A percentile compares a stretch with the other conserved stretches of the same genome.
Conservation (phyloP, 1,140 invertebrate species). For the Cephus cinctus region DNA sequence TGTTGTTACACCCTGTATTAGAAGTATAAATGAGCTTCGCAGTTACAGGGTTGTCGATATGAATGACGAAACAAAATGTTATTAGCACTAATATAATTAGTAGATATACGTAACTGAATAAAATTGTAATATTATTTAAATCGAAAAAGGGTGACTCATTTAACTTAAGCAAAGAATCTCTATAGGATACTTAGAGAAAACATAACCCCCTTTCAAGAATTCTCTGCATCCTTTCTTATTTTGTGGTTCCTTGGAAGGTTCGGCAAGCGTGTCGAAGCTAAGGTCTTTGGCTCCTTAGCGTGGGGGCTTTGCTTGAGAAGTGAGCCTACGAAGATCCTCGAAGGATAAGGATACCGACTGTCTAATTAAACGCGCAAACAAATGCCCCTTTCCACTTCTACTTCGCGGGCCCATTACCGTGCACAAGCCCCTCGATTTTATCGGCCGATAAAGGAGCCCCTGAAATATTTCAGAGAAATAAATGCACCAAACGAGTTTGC, state of each 20-base stretch:
- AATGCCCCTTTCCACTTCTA: slow-evolving; percentile 19
- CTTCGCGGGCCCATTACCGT: neutral
- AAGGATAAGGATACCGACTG: slow-evolving; percentile 23
- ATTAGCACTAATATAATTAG: too few relatives aligned
- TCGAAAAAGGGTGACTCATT: too few relatives aligned
- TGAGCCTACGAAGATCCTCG: slow-evolving; percentile 19
- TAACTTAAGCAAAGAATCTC: too few relatives aligned
- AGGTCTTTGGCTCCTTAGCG: slow-evolving; percentile 5
- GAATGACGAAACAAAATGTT: too few relatives aligned
- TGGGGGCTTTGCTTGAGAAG: slow-evolving; percentile 18
- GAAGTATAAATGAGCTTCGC: too few relatives aligned
- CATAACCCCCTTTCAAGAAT: too few relatives aligned
- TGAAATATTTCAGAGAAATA: neutral
- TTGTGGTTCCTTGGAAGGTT: slow-evolving; percentile 10
- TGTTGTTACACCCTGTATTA: too few relatives aligned
- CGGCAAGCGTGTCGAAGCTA: slow-evolving; percentile 15
- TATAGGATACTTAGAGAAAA: too few relatives aligned
- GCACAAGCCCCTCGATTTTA: neutral
- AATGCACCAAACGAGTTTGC: neutral
- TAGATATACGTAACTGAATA: too few relatives aligned
- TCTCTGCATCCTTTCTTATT: too few relatives aligned
- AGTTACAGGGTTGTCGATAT: too few relatives aligned
- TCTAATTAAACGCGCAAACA: slow-evolving; percentile 29
- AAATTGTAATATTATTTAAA: too few relatives aligned
- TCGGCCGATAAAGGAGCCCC: neutral